phyloP scores from a whole-genome alignment of 2,797 vertebrate genomes.

The Mycteria americana region DNA sequence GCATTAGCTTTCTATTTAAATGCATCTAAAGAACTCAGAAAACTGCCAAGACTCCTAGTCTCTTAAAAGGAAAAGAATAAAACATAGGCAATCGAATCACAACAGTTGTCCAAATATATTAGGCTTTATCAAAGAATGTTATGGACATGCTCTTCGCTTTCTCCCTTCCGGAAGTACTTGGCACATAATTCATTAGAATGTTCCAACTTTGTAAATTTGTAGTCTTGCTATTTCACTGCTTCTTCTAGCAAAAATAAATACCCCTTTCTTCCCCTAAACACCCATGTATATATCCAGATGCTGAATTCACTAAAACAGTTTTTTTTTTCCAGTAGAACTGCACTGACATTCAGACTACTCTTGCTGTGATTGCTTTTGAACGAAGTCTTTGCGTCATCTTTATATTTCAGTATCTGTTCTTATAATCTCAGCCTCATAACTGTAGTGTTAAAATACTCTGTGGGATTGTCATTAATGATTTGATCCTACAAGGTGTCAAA shows the following conservation, averaged over 20 bases:
- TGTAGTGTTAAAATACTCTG: neutral
- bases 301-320: neutral
- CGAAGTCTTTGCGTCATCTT: neutral
- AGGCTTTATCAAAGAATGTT: neutral
- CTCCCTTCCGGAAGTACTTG: neutral
- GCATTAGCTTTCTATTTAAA: conserved; percentile 16
- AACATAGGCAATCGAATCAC: neutral
- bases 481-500: neutral
- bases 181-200: neutral
- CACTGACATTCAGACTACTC: neutral
- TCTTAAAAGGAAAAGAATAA: neutral
- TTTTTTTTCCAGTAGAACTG: neutral
- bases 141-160: neutral
- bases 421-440: neutral
- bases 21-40: neutral
- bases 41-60: neutral
- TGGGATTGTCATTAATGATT: neutral
- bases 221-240: neutral
- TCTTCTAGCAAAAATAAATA: neutral
- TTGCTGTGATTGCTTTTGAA: neutral
- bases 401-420: neutral
- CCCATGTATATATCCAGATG: neutral
- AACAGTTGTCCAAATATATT: neutral
- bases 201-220: neutral
- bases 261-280: neutral